Percentiles rank a stretch among this genome's conserved stretches.
Conservation (phyloP, 2,113 vertebrate species). For the Vulpes ferrilata region DNA sequence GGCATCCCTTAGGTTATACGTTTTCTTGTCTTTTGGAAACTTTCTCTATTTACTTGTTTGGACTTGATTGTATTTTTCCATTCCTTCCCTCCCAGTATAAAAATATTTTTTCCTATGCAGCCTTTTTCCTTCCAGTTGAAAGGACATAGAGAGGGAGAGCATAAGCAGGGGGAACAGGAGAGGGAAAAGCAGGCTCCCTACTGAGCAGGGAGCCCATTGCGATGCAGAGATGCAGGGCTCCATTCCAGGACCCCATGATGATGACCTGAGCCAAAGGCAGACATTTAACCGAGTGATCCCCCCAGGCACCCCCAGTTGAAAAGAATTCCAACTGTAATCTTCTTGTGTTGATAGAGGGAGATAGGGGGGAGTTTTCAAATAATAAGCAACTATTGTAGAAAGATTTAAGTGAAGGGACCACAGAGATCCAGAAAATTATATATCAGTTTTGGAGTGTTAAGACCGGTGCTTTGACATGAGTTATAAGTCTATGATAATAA, state of each 20-base stretch:
- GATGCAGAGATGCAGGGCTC: no score
- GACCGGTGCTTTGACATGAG: slow-evolving; percentile 15
- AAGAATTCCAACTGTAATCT: slow-evolving; percentile 7
- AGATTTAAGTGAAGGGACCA: background rate
- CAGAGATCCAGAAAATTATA: background rate
- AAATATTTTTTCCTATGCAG: background rate
- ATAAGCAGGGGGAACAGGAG: no score
- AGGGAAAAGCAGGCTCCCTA: no score
- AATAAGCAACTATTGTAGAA: background rate
- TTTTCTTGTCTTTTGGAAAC: background rate
- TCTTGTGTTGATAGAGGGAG: background rate
- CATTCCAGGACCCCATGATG: no score
- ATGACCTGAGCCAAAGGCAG: no score
- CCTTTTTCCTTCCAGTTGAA: background rate
- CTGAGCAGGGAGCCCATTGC: no score
- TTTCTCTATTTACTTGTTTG: slow-evolving; percentile 8
- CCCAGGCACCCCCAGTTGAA: background rate
- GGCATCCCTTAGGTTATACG: background rate
- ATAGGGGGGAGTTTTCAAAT: background rate
- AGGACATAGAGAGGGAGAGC: background rate
- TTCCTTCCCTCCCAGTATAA: background rate
- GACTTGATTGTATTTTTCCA: background rate
- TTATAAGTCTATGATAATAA: background rate
- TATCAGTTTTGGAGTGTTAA: background rate
- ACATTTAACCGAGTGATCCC: no score